phyloP scores from a whole-genome alignment of 2,797 vertebrate genomes.

The Tenualosa ilisha region DNA sequence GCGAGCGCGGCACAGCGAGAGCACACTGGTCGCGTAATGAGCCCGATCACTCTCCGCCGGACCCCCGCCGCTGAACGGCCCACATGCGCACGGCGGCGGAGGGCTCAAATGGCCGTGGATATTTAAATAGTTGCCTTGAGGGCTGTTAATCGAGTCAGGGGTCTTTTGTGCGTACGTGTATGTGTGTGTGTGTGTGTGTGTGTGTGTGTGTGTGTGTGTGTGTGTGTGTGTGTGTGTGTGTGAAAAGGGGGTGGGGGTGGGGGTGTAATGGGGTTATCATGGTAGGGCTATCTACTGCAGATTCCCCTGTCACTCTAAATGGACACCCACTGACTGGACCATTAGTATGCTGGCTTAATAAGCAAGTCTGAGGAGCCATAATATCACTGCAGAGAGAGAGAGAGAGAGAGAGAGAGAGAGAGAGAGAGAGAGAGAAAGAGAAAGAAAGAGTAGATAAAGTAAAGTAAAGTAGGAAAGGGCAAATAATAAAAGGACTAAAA shows the following conservation, averaged over 20 bases:
- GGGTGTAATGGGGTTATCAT: not conserved
- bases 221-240: slow-evolving; percentile 5
- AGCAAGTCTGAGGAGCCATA: not conserved
- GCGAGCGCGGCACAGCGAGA: slow-evolving; percentile 39
- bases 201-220: slow-evolving; percentile 11
- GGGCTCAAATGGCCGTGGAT: not conserved
- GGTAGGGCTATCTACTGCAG: not conserved
- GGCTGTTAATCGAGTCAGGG: not conserved
- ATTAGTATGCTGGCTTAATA: slow-evolving; percentile 5
- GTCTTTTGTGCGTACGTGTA: not conserved
- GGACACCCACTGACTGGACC: not conserved
- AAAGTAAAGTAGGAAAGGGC: not conserved
- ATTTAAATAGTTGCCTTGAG: not conserved
- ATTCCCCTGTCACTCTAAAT: not conserved
- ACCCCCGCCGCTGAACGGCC: slow-evolving; percentile 31
- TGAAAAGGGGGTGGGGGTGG: too few species aligned
- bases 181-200: not conserved
- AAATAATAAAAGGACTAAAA: too few species aligned
- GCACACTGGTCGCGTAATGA: slow-evolving; percentile 57
- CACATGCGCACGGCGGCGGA: not conserved
- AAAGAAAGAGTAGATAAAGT: not conserved
- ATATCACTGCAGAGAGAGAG: not conserved
- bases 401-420: not conserved
- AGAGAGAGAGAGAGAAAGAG: not conserved
- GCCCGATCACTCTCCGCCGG: slow-evolving; percentile 46